These are phyloP conservation scores for Tychaedon coryphoeus DNA, from an alignment of 2,113 vertebrate species.

Conservation along the genomic window DNA sequence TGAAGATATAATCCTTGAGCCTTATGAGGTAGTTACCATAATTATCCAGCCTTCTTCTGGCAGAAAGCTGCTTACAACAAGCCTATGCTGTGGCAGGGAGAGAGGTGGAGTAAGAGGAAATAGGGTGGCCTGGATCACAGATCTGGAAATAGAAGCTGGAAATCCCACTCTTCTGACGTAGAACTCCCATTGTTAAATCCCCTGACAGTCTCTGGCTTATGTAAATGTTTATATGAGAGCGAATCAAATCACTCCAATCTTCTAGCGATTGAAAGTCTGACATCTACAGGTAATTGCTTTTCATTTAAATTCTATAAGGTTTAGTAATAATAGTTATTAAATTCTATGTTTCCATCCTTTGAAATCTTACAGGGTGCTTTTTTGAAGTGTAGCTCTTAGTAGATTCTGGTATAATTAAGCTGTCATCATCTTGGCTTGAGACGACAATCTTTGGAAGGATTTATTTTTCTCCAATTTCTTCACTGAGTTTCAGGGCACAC, in stretches of 20 bases:
- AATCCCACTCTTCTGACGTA: constrained; percentile 8
- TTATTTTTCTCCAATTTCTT: neutral
- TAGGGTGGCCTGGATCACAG: neutral
- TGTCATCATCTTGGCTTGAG: neutral
- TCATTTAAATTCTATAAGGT: neutral
- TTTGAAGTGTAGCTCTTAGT: neutral
- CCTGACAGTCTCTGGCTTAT: neutral
- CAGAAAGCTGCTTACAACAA: constrained; percentile 56
- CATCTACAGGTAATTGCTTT: neutral
- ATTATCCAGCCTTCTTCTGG: constrained; percentile 55
- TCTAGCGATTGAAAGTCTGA: neutral
- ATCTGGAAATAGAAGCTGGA: constrained; percentile 46
- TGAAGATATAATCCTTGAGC: constrained; percentile 37
- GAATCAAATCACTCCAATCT: neutral
- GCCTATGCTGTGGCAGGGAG: neutral
- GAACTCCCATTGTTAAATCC: neutral
- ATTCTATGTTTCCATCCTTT: neutral
- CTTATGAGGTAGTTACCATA: constrained; percentile 42
- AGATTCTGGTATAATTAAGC: neutral
- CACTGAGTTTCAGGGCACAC: neutral
- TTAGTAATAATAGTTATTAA: neutral
- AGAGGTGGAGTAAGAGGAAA: neutral
- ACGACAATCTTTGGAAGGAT: neutral
- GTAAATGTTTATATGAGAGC: neutral
- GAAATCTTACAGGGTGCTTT: neutral